These are phyloP conservation scores for Tetrao urogallus DNA, from an alignment of 2,113 vertebrate species.

Conservation along the genomic window DNA sequence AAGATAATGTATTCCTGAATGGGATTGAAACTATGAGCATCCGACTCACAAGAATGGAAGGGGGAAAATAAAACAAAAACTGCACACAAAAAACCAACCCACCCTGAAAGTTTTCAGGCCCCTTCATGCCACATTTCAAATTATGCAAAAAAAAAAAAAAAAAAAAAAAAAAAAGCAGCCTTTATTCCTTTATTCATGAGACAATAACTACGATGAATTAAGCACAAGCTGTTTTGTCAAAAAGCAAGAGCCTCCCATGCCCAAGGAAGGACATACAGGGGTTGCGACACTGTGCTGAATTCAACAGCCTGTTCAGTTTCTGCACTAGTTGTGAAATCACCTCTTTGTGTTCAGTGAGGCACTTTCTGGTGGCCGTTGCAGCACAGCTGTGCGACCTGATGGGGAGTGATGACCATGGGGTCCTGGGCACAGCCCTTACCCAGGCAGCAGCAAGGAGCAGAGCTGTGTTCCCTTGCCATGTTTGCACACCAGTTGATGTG, in stretches of 20 bases:
- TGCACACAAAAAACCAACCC: background rate
- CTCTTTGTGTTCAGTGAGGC: background rate
- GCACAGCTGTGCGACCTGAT: background rate
- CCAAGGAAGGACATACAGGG: accelerated
- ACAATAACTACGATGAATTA: accelerated
- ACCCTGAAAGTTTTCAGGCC: background rate
- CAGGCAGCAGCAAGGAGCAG: background rate
- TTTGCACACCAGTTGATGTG: accelerated
- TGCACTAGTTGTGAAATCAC: background rate
- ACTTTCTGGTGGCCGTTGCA: background rate
- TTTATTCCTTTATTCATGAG: accelerated
- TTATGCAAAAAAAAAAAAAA: background rate
- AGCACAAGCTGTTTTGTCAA: accelerated
- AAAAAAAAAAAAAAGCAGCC: too few relatives aligned
- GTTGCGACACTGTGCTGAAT: accelerated
- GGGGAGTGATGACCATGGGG: background rate
- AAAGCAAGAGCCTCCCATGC: accelerated
- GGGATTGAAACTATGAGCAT: background rate
- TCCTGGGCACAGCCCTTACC: background rate
- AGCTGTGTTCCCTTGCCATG: background rate
- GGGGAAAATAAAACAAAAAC: background rate
- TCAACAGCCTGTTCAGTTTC: background rate
- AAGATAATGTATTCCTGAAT: background rate
- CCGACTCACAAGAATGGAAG: background rate
- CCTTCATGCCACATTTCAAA: background rate